Percentiles rank a stretch among this genome's conserved stretches.
Conservation (phyloP, 2,888 invertebrate genomes). For the Liodrosophila aerea region DNA sequence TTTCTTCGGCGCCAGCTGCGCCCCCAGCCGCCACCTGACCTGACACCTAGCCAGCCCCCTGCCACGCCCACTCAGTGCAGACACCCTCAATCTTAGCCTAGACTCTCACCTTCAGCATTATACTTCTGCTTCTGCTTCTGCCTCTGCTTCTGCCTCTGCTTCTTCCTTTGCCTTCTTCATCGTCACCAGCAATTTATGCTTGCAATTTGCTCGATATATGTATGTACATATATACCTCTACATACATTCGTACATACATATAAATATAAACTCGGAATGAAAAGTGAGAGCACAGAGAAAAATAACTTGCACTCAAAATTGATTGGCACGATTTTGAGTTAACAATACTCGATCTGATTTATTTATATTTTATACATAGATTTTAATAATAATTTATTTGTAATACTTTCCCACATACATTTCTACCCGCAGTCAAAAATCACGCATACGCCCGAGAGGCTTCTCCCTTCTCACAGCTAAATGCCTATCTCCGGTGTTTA, state of each 20-base stretch:
- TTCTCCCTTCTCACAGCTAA: too few relatives aligned
- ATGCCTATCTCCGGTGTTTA: too few relatives aligned
- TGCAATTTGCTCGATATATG: constrained; percentile 42
- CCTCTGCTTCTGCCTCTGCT: constrained; percentile 7
- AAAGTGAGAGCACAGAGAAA: background rate
- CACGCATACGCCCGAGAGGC: too few relatives aligned
- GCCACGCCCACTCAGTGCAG: background rate
- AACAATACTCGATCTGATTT: too few relatives aligned
- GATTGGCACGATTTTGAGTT: too few relatives aligned
- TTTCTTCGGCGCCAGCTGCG: constrained; percentile 64
- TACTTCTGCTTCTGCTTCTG: constrained; percentile 1
- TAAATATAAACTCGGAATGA: constrained; percentile 11
- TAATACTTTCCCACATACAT: too few relatives aligned
- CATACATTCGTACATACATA: background rate
- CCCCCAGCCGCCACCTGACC: constrained; percentile 9
- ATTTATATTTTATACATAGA: too few relatives aligned
- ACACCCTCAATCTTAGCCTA: background rate
- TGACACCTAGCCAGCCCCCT: background rate
- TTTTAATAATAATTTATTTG: too few relatives aligned
- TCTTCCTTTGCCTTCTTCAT: constrained; percentile 16
- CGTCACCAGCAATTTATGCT: constrained; percentile 60
- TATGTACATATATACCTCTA: constrained; percentile 8
- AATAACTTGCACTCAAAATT: too few relatives aligned
- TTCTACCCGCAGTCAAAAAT: too few relatives aligned
- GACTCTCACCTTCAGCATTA: background rate